Percentiles rank a stretch among this genome's conserved stretches.
These are phyloP conservation scores for Trachelus iudaicus DNA, from an alignment of 2,888 invertebrate species.

Conservation along the genomic window DNA sequence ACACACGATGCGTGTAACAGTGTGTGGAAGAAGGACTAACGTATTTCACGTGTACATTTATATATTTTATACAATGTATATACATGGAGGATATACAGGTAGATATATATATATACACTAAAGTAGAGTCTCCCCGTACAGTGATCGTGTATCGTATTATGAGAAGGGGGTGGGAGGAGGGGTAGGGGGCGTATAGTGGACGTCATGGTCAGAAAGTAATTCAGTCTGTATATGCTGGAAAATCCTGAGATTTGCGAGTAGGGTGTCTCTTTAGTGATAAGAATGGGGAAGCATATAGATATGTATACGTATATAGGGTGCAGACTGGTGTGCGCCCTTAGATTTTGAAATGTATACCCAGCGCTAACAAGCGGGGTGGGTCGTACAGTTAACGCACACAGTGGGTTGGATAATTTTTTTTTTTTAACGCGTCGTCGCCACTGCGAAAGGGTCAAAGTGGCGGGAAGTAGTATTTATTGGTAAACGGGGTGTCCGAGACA, in stretches of 20 bases:
- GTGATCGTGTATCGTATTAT: background rate
- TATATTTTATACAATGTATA: background rate
- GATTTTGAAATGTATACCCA: background rate
- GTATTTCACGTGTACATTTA: conserved; percentile 15
- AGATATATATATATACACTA: background rate
- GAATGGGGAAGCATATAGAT: background rate
- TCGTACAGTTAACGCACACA: background rate
- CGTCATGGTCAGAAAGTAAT: conserved; percentile 50
- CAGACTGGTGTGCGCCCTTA: background rate
- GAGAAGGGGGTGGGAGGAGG: background rate
- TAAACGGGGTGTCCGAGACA: background rate
- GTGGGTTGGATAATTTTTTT: background rate
- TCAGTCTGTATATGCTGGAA: conserved; percentile 32
- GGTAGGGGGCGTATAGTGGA: conserved; percentile 10
- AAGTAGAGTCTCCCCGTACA: background rate
- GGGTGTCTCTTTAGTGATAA: background rate
- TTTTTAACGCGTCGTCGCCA: background rate
- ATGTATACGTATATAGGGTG: background rate
- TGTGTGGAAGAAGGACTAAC: background rate
- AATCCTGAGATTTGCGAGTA: background rate
- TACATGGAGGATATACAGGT: background rate
- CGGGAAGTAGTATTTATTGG: background rate
- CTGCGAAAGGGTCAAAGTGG: background rate
- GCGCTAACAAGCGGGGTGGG: background rate
- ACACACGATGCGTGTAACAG: background rate